Evolutionary conservation across 2,797 vertebrate species (phyloP).

Genomic region (Diglossa cyanea): DNA sequence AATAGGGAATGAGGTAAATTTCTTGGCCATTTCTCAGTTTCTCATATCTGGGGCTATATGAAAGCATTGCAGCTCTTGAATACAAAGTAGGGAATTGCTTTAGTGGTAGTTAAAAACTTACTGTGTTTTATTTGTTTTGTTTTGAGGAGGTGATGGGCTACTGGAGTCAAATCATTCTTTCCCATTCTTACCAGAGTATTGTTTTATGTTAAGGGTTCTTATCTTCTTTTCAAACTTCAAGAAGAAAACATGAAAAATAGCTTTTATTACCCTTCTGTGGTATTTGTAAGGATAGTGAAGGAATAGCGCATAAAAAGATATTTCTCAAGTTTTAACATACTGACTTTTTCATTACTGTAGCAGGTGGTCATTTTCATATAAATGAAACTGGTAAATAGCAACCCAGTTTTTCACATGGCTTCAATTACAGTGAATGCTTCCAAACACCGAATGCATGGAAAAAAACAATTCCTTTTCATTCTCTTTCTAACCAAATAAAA

Average conservation of each 20-base stretch:
- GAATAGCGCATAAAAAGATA: slow-evolving; percentile 43
- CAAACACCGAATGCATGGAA: slow-evolving; percentile 2
- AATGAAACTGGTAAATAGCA: slow-evolving; percentile 66
- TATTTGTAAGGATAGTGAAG: slow-evolving; percentile 21
- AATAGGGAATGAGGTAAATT: neutral
- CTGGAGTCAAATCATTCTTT: neutral
- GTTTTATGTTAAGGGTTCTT: neutral
- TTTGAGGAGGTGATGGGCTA: neutral
- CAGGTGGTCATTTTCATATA: slow-evolving; percentile 72
- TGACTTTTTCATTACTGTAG: slow-evolving; percentile 48
- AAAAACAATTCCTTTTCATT: neutral
- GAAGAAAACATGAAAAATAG: neutral
- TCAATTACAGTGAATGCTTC: slow-evolving; percentile 37
- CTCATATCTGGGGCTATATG: neutral
- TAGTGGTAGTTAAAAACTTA: neutral
- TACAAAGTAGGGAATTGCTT: neutral
- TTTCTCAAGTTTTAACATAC: slow-evolving; percentile 41
- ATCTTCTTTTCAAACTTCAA: neutral
- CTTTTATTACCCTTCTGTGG: neutral
- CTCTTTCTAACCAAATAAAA: slow-evolving; percentile 32
- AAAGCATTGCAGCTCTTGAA: slow-evolving; percentile 2
- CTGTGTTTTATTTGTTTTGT: slow-evolving; percentile 8
- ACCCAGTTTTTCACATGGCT: slow-evolving; percentile 38
- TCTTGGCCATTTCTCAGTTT: neutral
- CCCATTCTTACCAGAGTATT: neutral